These are phyloP conservation scores for Notiomystis cincta DNA, from an alignment of 2,113 vertebrate species.

Conservation along the genomic window DNA sequence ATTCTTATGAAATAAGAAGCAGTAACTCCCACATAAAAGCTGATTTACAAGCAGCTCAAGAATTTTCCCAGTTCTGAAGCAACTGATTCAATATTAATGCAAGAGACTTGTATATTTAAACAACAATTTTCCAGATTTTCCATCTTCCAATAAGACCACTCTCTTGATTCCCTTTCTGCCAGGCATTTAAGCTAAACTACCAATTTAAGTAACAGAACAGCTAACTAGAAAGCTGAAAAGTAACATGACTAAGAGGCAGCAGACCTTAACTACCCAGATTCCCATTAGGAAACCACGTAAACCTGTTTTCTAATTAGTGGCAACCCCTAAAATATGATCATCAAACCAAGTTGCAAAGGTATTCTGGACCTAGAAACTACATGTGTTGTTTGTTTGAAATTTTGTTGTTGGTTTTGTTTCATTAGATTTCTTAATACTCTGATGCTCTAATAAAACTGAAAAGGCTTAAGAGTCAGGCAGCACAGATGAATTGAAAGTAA, in stretches of 20 bases:
- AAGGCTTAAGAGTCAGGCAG: background rate
- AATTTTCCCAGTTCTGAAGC: background rate
- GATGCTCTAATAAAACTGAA: background rate
- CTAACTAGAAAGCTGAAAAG: background rate
- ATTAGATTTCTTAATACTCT: background rate
- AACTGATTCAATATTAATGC: background rate
- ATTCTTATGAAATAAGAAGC: background rate
- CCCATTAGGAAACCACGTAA: rapidly evolving
- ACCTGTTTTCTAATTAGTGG: background rate
- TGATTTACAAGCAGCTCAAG: background rate
- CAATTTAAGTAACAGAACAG: background rate
- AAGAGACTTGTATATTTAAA: background rate
- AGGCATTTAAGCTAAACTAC: background rate
- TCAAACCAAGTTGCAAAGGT: background rate
- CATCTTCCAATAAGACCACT: background rate
- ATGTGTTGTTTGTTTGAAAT: background rate
- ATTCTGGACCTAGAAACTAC: background rate
- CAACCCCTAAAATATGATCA: background rate
- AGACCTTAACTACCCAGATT: background rate
- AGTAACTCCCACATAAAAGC: background rate
- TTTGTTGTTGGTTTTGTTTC: background rate
- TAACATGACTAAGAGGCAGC: background rate
- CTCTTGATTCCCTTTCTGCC: background rate
- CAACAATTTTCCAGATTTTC: background rate
- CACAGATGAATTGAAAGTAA: background rate